Evolutionary conservation across 2,113 vertebrate species (phyloP), one percentile per base, ranked within the genome.

Genomic region (Oreochromis aureus): DNA sequence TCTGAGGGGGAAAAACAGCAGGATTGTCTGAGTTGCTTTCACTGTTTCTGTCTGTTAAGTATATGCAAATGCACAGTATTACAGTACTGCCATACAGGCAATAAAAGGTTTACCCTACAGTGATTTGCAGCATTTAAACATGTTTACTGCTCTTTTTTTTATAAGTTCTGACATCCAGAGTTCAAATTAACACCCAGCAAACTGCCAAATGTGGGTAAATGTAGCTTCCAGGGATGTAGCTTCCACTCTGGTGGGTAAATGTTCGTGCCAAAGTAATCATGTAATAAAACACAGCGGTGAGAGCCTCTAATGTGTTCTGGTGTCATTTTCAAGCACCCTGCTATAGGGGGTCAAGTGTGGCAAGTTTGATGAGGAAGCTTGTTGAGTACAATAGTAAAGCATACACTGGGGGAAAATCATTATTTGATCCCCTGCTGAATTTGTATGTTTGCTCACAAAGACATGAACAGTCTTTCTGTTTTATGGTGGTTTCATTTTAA

Each of bases 171-270:
- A 78, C 1, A 51, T 48, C 22, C 27, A n/a, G 73, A 51, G 71
- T 76, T 27, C 69, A 73, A 73, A 73, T 46, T 27, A 73, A 18
- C 69, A 73, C 69, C 41, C 41, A 46, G 41, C 6, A 2, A 78
- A 78, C 27, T 53, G 73, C 46, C 73, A 53, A 78, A 53, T 9
- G 10, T 51, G 71, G 71, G 44, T 27, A 76, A 10, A 76, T 76
- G 10, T 48, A 22, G 22, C 22, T 22, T 22, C 22, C 71, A 51
- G 44, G 16, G 6, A 24, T 48, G 24, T 32, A 78, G 46, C 46
- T 53, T 53, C 10, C 10, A 78, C 16, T n/a, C 46, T 53, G 44
- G 71, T 27, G 46, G 73, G 46, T 78, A 53, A 78, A 78, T 78
- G 18, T 53, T 53, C 7, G 10, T 53, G 22, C 69, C 22, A 48